These are phyloP conservation scores for Alosa sapidissima DNA, from an alignment of 2,797 vertebrate genomes.

Conservation along the genomic window DNA sequence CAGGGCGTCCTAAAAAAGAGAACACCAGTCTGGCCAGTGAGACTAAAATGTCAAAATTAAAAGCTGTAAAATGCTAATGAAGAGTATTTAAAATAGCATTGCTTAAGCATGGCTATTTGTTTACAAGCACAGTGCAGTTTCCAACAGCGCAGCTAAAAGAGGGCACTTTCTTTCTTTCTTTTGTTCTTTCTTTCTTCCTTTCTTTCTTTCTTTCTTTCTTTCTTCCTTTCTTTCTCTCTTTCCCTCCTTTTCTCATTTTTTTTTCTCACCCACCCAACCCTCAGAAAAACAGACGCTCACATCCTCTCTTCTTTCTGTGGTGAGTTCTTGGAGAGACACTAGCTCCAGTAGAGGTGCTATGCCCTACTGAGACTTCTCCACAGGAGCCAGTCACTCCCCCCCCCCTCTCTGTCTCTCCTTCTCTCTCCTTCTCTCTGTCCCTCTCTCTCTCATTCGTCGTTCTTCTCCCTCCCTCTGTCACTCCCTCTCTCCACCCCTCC, in stretches of 20 bases:
- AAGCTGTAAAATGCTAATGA: not conserved
- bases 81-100: not conserved
- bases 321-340: not conserved
- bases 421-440: not conserved
- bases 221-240: constrained; percentile 42
- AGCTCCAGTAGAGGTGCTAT: not conserved
- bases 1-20: not conserved
- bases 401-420: not conserved
- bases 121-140: not conserved
- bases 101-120: not conserved
- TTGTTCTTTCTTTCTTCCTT: constrained; percentile 39
- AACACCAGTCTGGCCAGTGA: not conserved
- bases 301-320: constrained; percentile 31
- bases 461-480: constrained; percentile 10
- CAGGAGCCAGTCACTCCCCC: not conserved
- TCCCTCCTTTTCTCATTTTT: not conserved
- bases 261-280: not conserved
- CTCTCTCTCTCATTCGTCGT: not conserved
- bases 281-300: constrained; percentile 15
- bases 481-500: constrained; percentile 46
- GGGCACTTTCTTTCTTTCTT: constrained; percentile 55
- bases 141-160: not conserved
- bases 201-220: constrained; percentile 53
- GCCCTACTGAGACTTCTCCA: not conserved
- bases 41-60: not conserved